Evolutionary conservation across 1,140 invertebrate genomes (phyloP), one percentile per base, ranked within the genome.

Genomic region (Fopius arisanus): DNA sequence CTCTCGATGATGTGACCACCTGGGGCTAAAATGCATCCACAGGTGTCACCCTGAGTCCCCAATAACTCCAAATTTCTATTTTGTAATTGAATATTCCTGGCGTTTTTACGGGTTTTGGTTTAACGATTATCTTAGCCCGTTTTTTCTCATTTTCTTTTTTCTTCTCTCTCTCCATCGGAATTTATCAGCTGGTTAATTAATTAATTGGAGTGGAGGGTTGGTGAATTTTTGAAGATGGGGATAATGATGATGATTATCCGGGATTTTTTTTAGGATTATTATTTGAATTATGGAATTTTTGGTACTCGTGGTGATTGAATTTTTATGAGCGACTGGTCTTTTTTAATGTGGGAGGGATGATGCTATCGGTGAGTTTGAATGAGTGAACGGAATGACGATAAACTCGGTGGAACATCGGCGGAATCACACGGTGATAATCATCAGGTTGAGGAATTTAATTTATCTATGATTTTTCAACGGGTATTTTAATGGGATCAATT

Each of bases 391-490:
- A 59, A 59, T 59, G 54, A 59, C 54, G 54, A 59, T 59, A 59
- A 59, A 59, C 23, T 23, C 14, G 54, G 54, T 9, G 54, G n/a
- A 5, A 26, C 21, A 59, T 59, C 23, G 19, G 54, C 54, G 19
- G 23, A 59, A 59, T 59, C 54, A 59, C 54, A 59, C 54, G 54
- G 54, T 59, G 54, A 59, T 59, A 59, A 59, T 66, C 63, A 66
- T 66, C 63, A 33, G 37, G 23, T 23, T 41, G 43, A 43, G 48
- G 67, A 75, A 69, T 54, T 75, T 72, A 81, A 84, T 86, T 86
- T 85, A 85, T 86, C 80, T 82, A 73, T 77, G 81, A 83, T 84
- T 86, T 80, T 83, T 86, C 84, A 84, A 81, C 79, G 77, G 80
- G 81, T 86, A 85, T 86, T 86, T 83, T 79, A 81, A 82, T 37